These are phyloP conservation scores for Catagonus wagneri DNA, from an alignment of 2,113 vertebrate genomes.

Conservation along the genomic window DNA sequence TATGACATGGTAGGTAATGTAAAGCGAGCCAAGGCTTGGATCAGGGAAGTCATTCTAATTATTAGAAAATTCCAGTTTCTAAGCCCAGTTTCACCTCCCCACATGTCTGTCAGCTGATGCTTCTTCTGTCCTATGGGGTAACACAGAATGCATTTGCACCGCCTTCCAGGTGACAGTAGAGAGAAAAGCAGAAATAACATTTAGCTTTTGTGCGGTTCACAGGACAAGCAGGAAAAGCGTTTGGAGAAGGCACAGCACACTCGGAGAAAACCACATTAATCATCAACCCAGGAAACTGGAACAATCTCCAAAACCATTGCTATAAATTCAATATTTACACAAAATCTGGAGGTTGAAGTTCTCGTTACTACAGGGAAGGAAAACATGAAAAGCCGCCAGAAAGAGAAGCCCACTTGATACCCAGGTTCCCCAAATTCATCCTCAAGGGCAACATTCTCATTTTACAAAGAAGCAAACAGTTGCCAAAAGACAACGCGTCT, in stretches of 20 bases:
- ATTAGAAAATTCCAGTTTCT: background rate
- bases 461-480: background rate
- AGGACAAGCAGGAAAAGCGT: background rate
- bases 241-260: background rate
- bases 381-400: slow-evolving; percentile 24
- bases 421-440: background rate
- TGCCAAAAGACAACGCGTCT: background rate
- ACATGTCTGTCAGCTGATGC: background rate
- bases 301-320: slow-evolving; percentile 57
- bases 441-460: background rate
- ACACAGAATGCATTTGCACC: background rate
- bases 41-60: background rate
- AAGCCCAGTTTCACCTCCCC: background rate
- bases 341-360: slow-evolving; percentile 68
- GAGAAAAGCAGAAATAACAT: slow-evolving; percentile 16
- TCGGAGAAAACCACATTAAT: slow-evolving; percentile 72
- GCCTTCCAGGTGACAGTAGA: background rate
- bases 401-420: slow-evolving; percentile 18
- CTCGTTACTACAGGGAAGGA: slow-evolving; percentile 50
- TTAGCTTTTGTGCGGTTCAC: background rate
- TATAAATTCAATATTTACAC: slow-evolving; percentile 65
- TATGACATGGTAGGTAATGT: background rate
- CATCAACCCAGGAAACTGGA: slow-evolving; percentile 62
- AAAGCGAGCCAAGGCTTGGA: background rate
- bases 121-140: background rate